Evolutionary conservation across 92 coral and sea anemone genomes (phyloP).

Genomic region (Ricordea florida): DNA sequence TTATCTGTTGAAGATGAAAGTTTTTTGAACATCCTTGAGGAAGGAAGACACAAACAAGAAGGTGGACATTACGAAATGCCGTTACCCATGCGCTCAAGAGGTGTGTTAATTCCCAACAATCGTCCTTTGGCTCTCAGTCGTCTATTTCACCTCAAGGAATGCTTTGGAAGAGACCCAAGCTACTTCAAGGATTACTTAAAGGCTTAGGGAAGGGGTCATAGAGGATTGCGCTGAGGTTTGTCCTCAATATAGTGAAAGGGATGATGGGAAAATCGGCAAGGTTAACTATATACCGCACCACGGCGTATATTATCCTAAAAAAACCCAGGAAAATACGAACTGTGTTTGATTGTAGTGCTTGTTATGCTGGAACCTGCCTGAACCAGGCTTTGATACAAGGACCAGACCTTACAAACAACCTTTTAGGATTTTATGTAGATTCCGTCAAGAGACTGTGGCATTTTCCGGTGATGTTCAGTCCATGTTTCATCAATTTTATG

Average conservation of each 20-base stretch:
- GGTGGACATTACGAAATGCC: constrained; percentile 50
- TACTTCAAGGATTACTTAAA: constrained; percentile 26
- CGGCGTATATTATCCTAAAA: neutral
- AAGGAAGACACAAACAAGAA: neutral
- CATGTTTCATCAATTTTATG: constrained; percentile 6
- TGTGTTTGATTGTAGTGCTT: constrained; percentile 5
- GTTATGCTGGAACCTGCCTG: neutral
- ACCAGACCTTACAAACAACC: constrained; percentile 31
- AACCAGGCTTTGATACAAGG: constrained; percentile 18
- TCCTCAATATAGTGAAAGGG: too few relatives aligned
- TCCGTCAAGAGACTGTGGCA: neutral
- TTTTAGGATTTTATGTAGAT: constrained; percentile 9
- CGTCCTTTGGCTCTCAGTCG: neutral
- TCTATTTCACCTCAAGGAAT: neutral
- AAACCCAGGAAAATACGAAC: constrained; percentile 1
- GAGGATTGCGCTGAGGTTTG: constrained; percentile 16
- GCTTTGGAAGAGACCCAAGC: neutral
- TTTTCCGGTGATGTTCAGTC: neutral
- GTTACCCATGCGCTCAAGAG: constrained; percentile 5
- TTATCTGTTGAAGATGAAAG: constrained; percentile 26
- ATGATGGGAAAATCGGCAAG: neutral
- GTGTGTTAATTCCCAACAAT: constrained; percentile 20
- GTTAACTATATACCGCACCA: constrained; percentile 22
- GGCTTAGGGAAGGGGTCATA: constrained; percentile 30
- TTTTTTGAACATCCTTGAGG: neutral